Base-by-base conservation (phyloP, 2,797 vertebrate species). In the Eulemur coronatus region DNA sequence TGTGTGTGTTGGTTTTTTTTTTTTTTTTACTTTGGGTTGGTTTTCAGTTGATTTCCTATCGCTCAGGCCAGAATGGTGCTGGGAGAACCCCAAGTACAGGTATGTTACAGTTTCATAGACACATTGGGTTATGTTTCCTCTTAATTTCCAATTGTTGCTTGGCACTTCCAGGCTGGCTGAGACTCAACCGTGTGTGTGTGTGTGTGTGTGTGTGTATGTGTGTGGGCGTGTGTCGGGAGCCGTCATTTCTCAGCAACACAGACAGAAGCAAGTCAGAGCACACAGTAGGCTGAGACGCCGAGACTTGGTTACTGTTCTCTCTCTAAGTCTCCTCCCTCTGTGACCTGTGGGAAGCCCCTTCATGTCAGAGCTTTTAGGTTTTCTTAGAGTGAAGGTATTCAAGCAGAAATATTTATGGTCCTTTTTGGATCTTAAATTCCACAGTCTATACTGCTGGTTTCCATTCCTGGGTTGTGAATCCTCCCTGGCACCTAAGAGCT, bases 91-190 rank as follows among this genome's bases (percentile, higher is more conserved):
- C 63, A 22, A 46, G 43, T 18, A 4, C 11, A 55, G 7, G 7
- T 4, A 11, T 1, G 14, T 11, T 26, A 8, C 14, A 5, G 22
- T 26, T 84, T 43, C 22, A 28, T 20, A 4, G 48, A 43, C 50
- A 13, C 4, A 50, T 2, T 50, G 35, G 65, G 43, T 7, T 50
- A 15, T 38, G 12, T 46, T 75, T n/a, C 52, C 6, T 55, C 13
- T 38, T 17, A 1, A 9, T 38, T 38, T 46, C 43, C 35, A 70
- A 0, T 3, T 3, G 6, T 46, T 1, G 0, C 20, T 28, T 26
- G 17, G 46, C 1, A 4, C 3, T 43, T 38, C 26, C 10, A 9
- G 24, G 7, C 4, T 14, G 1, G 7, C 3, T 14, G 14, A n/a
- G 18, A 35, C 4, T 78, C 20, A 1, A 2, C 5, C 12, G 14